Evolutionary conservation across 2,113 vertebrate genomes (phyloP).

Genomic region (Zootoca vivipara): DNA sequence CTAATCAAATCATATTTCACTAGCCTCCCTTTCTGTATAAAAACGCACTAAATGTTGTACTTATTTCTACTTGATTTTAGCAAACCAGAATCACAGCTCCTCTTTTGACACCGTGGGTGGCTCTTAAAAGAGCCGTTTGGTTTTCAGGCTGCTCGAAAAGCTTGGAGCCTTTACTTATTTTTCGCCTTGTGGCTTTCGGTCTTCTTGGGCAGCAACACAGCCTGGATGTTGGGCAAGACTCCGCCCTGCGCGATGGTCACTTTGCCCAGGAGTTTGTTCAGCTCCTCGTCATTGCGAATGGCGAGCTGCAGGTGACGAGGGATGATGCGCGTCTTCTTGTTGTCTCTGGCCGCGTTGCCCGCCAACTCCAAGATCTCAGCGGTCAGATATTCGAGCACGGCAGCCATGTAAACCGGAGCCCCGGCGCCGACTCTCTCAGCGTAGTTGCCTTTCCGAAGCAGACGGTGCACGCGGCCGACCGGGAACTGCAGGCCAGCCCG

Average conservation of each 20-base stretch:
- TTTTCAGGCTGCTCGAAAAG: neutral
- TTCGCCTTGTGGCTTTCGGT: neutral
- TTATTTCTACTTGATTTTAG: no score
- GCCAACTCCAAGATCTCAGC: neutral
- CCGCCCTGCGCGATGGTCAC: neutral
- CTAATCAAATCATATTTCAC: no score
- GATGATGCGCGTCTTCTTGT: neutral
- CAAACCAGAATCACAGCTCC: no score
- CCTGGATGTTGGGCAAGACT: neutral
- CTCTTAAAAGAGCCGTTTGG: no score
- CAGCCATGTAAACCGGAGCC: neutral
- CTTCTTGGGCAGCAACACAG: neutral
- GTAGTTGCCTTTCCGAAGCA: neutral
- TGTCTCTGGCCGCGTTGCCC: neutral
- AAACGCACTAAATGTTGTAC: no score
- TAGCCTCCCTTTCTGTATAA: no score
- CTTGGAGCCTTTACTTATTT: neutral
- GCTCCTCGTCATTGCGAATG: neutral
- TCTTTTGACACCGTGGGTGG: no score
- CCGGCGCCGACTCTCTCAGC: neutral
- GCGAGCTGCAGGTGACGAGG: neutral
- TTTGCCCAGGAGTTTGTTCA: neutral
- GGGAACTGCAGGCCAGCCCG: neutral
- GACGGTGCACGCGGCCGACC: neutral
- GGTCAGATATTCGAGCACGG: neutral